Evolutionary conservation across 2,888 invertebrate genomes (phyloP).

Genomic region (Tachina lurida): DNA sequence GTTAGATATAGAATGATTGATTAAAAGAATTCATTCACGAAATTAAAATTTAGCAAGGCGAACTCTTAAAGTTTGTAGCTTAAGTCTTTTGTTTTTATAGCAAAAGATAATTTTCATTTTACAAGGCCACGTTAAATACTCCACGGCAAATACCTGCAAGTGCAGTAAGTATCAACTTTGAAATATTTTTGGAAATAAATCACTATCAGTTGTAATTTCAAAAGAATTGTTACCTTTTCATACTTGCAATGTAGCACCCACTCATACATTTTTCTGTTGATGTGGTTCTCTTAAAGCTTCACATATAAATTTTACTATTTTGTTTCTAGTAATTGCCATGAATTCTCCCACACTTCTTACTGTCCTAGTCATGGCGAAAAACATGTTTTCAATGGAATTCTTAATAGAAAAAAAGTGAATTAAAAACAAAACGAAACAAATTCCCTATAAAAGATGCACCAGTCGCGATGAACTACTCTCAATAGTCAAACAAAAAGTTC

Average conservation of each 20-base stretch:
- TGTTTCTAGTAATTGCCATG: slow-evolving; percentile 37
- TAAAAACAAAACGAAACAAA: background rate
- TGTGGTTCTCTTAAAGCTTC: slow-evolving; percentile 28
- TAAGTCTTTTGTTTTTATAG: slow-evolving; percentile 34
- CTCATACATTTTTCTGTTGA: slow-evolving; percentile 39
- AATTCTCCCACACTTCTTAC: slow-evolving; percentile 66
- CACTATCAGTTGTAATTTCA: slow-evolving; percentile 2
- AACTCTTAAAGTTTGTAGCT: background rate
- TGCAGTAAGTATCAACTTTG: background rate
- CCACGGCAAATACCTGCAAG: background rate
- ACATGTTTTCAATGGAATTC: slow-evolving; percentile 41
- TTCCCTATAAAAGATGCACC: slow-evolving; percentile 62
- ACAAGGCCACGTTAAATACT: background rate
- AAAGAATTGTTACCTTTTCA: slow-evolving; percentile 29
- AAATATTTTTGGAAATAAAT: slow-evolving; percentile 8
- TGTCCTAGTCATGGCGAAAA: slow-evolving; percentile 32
- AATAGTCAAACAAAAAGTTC: slow-evolving; percentile 58
- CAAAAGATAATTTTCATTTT: background rate
- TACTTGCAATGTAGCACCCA: slow-evolving; percentile 26
- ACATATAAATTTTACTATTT: slow-evolving; percentile 46
- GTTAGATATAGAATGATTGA: background rate
- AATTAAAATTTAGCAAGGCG: background rate
- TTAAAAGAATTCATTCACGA: background rate
- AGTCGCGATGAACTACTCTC: slow-evolving; percentile 38
- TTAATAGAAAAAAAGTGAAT: background rate